Evolutionary conservation across 2,888 invertebrate species (phyloP), one percentile per base, ranked within the genome.

Genomic region (Sphecodes monilicornis): DNA sequence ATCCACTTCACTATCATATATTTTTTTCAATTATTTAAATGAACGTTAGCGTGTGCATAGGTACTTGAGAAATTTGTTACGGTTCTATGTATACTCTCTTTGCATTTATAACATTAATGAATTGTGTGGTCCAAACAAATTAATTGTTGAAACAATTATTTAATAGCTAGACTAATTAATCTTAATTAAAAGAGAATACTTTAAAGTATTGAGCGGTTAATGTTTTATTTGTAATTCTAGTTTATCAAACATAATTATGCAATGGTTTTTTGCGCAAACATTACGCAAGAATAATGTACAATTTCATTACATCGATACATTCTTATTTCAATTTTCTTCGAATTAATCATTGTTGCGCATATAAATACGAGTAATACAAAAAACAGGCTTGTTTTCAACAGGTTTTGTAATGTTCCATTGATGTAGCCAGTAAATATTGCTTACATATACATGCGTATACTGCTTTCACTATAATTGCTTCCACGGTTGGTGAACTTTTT

Each of bases 391-490:
- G 57, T 57, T 57, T 57, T 57, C n/a, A 57, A 57, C 26, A 10
- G 26, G n/a, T 26, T 57, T 57, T 26, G 26, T 11, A 57, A 57
- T 57, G 4, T 57, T 57, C 26, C 57, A 57, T 57, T 57, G 57
- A 57, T n/a, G 26, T 26, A 26, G 26, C 11, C 57, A 57, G 26
- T 57, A 11, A 13, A 57, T 26, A 26, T 57, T 57, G 57, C 26
- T 57, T 26, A 1, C 57, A 57, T 57, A 26, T 10, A 26, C 57
- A 26, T 1, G 11, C 57, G 57, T 5, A n/a, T 26, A 26, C 26
- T 57, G n/a, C 26, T 57, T 57, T 57, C 57, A 26, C 57, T 57
- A 26, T 57, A 57, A 57, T 57, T 57, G 26, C 57, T 57, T n/a
- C 13, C 11, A 57, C 57, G 57, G 57, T 57, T 57, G 57, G 57